A percentile compares a stretch with the other conserved stretches of the same genome.
Evolutionary conservation across 2,797 vertebrate genomes (phyloP).

Genomic region (Sylvia borin): DNA sequence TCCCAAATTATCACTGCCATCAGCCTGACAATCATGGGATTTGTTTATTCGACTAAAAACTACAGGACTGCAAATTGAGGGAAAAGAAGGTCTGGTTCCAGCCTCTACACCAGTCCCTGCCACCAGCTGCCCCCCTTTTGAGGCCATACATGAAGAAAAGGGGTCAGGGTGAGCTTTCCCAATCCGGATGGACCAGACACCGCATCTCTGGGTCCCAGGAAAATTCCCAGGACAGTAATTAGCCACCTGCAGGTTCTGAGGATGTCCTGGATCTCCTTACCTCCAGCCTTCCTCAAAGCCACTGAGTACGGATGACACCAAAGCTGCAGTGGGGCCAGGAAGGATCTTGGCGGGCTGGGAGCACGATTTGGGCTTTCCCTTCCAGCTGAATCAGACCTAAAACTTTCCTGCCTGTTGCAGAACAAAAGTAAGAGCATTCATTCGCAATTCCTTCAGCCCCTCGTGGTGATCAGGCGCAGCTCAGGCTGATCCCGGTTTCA

Average conservation of each 20-base stretch:
- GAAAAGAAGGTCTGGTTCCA: background rate
- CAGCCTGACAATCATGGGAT: background rate
- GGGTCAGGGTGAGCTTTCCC: background rate
- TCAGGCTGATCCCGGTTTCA: rapidly evolving
- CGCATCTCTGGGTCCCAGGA: too few species aligned
- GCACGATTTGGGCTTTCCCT: background rate
- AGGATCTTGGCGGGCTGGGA: rapidly evolving
- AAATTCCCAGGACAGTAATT: background rate
- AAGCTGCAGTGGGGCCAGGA: rapidly evolving
- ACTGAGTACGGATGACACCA: background rate
- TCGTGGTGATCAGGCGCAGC: background rate
- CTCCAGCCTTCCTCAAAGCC: background rate
- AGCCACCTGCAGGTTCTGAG: background rate
- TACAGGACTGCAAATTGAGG: rapidly evolving
- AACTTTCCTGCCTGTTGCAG: background rate
- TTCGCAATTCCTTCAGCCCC: background rate
- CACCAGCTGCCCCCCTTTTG: background rate
- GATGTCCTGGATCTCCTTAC: background rate
- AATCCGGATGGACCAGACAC: background rate
- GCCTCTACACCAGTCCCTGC: background rate
- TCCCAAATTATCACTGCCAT: background rate
- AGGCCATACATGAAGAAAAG: background rate
- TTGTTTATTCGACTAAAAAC: background rate
- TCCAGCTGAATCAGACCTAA: background rate
- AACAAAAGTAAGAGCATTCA: background rate